Base-by-base conservation (phyloP, 2,888 invertebrate genomes). In the Idaea straminata region DNA sequence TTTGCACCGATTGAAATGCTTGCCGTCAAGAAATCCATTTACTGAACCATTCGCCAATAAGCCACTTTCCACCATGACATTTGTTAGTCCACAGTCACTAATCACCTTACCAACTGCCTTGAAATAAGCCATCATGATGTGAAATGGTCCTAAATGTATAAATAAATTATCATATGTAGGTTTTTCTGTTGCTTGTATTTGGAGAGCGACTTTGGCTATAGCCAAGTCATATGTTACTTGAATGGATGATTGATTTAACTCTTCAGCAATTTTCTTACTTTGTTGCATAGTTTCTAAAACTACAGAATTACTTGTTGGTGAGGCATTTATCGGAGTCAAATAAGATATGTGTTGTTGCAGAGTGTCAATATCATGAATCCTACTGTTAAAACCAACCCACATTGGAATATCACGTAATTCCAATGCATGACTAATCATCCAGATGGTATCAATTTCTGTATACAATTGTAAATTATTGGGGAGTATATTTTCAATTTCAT, bases 201-300 rank as follows among this genome's bases (percentile, higher is more conserved):
- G 64, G 61, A 72, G 69, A 71, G 61, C 61, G 35, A 57, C 67
- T 35, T 71, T 66, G 61, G 76, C 76, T 34, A 78, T 82, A 25
- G 77, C 77, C 62, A 81, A 69, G 74, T 81, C 80, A 68, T 79
- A 79, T n/a, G n/a, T n/a, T n/a, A n/a, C n/a, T n/a, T n/a, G n/a
- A n/a, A n/a, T n/a, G n/a, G n/a, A n/a, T n/a, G n/a, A n/a, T n/a
- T n/a, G n/a, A n/a, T n/a, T n/a, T n/a, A n/a, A n/a, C n/a, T n/a
- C n/a, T n/a, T n/a, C n/a, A n/a, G n/a, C n/a, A n/a, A n/a, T n/a
- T n/a, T n/a, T n/a, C n/a, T n/a, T n/a, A n/a, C n/a, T n/a, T n/a
- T n/a, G n/a, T n/a, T 69, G 71, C 36, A 36, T 36, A 36, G 36
- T 36, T 36, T 36, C 36, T 36, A 5, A 36, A 36, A 36, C 6